A percentile compares a stretch with the other conserved stretches of the same genome.
phyloP scores from a whole-genome alignment of 2,113 vertebrate species.

The Ceyx margarethae region DNA sequence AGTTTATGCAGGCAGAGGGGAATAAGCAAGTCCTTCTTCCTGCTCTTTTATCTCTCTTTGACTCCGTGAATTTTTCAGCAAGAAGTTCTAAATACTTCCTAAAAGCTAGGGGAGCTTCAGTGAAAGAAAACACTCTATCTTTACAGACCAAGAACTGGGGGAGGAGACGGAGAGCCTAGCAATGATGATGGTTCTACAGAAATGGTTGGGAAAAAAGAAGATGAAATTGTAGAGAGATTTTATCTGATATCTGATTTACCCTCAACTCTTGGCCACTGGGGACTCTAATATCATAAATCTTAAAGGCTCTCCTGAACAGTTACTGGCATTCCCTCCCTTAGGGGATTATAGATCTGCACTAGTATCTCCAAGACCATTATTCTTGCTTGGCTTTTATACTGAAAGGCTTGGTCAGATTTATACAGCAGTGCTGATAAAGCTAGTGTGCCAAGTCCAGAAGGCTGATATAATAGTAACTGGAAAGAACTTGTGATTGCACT shows the following conservation, averaged over 20 bases:
- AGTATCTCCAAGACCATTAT: not conserved
- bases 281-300: not conserved
- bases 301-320: not conserved
- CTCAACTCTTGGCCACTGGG: not conserved
- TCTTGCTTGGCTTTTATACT: not conserved
- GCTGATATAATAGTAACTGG: not conserved
- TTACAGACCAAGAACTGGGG: not conserved
- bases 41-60: not conserved
- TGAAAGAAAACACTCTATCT: not conserved
- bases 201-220: not conserved
- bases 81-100: not conserved
- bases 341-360: not conserved
- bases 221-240: slow-evolving; percentile 1
- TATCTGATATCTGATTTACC: not conserved
- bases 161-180: not conserved
- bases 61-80: not conserved
- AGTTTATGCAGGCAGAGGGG: not conserved
- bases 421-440: not conserved
- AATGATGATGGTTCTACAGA: slow-evolving; percentile 8
- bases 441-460: not conserved
- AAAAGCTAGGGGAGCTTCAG: not conserved
- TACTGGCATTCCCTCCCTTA: not conserved
- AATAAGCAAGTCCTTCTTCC: not conserved
- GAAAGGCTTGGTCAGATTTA: not conserved
- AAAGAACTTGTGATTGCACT: not conserved